Evolutionary conservation across 1,140 invertebrate genomes (phyloP).

Genomic region (Condylostylus longicornis): DNA sequence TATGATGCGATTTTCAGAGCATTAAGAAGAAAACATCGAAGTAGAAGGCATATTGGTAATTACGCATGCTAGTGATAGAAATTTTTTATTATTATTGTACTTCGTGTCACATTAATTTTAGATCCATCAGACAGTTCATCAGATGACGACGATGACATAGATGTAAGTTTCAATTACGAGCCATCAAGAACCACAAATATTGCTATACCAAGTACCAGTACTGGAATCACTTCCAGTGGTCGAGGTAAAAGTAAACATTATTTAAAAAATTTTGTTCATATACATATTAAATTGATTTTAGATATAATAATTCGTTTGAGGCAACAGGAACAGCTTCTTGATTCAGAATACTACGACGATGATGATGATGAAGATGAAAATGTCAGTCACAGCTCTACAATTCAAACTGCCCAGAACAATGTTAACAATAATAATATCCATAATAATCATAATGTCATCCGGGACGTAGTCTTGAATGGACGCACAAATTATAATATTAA

Average conservation of each 20-base stretch:
- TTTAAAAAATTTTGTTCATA: neutral
- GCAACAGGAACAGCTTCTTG: slow-evolving; percentile 4
- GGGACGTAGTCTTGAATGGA: neutral
- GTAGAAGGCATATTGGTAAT: too few species aligned
- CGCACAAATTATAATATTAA: slow-evolving; percentile 1
- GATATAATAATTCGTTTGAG: slow-evolving; percentile 5
- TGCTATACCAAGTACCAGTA: slow-evolving; percentile 11
- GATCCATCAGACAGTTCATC: slow-evolving; percentile 4
- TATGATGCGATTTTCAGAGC: too few species aligned
- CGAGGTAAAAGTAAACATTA: slow-evolving; percentile 7
- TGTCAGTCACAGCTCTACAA: slow-evolving; percentile 1
- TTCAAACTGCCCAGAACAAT: slow-evolving; percentile 1
- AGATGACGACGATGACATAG: slow-evolving; percentile 5
- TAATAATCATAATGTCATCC: neutral
- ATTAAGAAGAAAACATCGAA: too few species aligned
- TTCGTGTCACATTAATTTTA: too few species aligned
- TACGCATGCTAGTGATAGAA: too few species aligned
- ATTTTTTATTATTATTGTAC: too few species aligned
- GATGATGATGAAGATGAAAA: slow-evolving; percentile 1
- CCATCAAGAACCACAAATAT: slow-evolving; percentile 1
- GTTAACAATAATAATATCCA: slow-evolving; percentile 5
- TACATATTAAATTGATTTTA: neutral
- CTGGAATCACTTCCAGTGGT: slow-evolving; percentile 13
- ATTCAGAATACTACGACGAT: slow-evolving; percentile 4
- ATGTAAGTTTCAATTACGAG: slow-evolving; percentile 1